phyloP scores from a whole-genome alignment of 2,797 vertebrate genomes.

The Lerista edwardsae region DNA sequence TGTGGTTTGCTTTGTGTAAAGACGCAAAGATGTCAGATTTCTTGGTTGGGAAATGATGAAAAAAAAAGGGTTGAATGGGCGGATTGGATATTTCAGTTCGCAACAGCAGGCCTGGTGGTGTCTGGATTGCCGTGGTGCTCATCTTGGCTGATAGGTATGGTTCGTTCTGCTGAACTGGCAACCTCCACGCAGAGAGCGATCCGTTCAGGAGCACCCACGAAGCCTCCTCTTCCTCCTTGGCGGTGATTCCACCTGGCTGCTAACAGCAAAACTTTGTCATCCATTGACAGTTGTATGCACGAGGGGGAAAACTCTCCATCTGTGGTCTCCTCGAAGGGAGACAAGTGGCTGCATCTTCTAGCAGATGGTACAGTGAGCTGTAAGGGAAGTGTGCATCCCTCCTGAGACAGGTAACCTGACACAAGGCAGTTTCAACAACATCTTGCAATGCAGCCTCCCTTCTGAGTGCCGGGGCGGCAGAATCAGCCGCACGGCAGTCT shows the following conservation, averaged over 20 bases:
- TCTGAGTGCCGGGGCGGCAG: constrained; percentile 63
- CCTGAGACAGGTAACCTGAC: constrained; percentile 73
- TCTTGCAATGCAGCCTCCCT: constrained; percentile 77
- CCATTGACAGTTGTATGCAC: constrained; percentile 73
- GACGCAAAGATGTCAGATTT: not conserved
- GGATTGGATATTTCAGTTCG: not conserved
- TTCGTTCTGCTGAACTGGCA: not conserved
- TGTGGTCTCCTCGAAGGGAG: constrained; percentile 71
- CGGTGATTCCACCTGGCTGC: constrained; percentile 71
- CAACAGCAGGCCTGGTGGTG: not conserved
- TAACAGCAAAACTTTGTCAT: constrained; percentile 73
- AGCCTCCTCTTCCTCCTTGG: constrained; percentile 56
- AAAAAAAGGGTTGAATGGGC: too few species aligned
- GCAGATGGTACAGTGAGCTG: constrained; percentile 77
- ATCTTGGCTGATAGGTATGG: fast-evolving
- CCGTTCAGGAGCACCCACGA: not conserved
- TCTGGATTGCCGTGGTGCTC: not conserved
- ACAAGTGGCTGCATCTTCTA: constrained; percentile 71
- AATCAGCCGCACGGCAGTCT: constrained; percentile 38
- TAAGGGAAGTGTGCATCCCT: constrained; percentile 45
- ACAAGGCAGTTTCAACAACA: constrained; percentile 75
- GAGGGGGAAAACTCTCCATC: constrained; percentile 74
- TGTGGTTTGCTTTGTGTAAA: not conserved
- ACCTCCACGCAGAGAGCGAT: fast-evolving
- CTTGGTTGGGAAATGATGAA: not conserved